Percentiles rank a stretch among this genome's conserved stretches.
phyloP scores from a whole-genome alignment of 2,113 vertebrate genomes.

The Ahaetulla prasina region DNA sequence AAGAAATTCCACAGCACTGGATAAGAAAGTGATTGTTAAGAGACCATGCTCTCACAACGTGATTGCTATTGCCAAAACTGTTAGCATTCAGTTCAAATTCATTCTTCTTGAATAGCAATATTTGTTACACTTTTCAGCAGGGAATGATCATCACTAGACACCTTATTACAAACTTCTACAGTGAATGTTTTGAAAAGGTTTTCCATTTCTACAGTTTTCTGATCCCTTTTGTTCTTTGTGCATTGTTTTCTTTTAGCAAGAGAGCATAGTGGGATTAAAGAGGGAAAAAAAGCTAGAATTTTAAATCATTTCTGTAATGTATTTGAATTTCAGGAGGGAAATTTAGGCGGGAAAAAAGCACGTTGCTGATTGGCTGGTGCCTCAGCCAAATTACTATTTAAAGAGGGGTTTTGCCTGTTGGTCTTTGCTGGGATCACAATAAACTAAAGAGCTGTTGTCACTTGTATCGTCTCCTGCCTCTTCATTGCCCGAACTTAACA shows the following conservation, averaged over 20 bases:
- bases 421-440: too few species aligned
- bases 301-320: conserved; percentile 49
- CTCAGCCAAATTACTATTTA: too few species aligned
- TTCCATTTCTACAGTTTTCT: conserved; percentile 57
- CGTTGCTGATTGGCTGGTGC: too few species aligned
- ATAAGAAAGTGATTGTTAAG: background rate
- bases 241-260: conserved; percentile 63
- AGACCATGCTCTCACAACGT: conserved; percentile 1
- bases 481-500: too few species aligned
- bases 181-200: conserved; percentile 21
- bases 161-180: conserved; percentile 61
- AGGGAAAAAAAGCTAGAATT: conserved; percentile 57
- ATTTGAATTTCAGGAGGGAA: too few species aligned
- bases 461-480: too few species aligned
- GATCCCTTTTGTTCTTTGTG: conserved; percentile 52
- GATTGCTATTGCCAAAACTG: background rate
- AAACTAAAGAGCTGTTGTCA: too few species aligned
- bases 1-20: conserved; percentile 28
- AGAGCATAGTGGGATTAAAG: conserved; percentile 56
- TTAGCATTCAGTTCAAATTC: conserved; percentile 32
- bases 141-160: conserved; percentile 55
- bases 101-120: conserved; percentile 14
- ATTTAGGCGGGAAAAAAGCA: too few species aligned
- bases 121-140: conserved; percentile 49
- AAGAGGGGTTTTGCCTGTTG: too few species aligned